Base-by-base conservation (phyloP, 2,113 vertebrate genomes). In the Malurus alboscapulatus region DNA sequence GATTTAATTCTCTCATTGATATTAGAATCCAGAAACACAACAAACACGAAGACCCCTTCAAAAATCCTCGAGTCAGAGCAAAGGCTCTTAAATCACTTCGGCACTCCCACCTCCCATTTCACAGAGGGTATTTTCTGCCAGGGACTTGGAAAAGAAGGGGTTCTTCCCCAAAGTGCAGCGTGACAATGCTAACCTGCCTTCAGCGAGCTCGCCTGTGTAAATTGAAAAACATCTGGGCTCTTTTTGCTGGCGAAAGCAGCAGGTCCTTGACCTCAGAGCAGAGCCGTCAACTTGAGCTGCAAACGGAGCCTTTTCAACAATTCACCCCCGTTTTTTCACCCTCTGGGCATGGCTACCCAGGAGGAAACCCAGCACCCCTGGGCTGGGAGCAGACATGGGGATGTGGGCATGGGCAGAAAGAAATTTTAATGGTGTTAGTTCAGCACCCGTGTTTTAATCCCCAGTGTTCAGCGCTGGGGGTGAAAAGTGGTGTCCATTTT, bases 1-100 rank as follows among this genome's bases (percentile, higher is more conserved):
- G 97, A 98, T 98, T 98, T 98, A 98, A 98, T 98, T 98, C 97
- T 95, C 93, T 96, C 97, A 97, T 97, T 98, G 97, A 98, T 98
- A 97, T 96, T 92, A 97, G 95, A 94, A 96, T 95, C 94, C 97
- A 97, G 96, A 96, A 97, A 96, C 96, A 97, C 97, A 97, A 97
- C 97, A 96, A 97, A 97, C 84, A 62, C 29, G 55, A 95, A 97
- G 97, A 95, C 95, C 97, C 95, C 94, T 97, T 97, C 96, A 92
- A 96, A 96, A 97, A 97, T 96, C 96, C 96, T 96, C 76, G 73
- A 92, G 88, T 88, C 53, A 21, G 81, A 95, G 95, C 80, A 80
- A 59, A 86, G 84, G 93, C 80, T 96, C 92, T 96, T 94, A 94
- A 97, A 97, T 96, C 97, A 96, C 96, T 96, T 94, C 92, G 87